These are phyloP conservation scores for Emydoidea blandingii DNA, from an alignment of 2,797 vertebrate genomes.

Conservation along the genomic window DNA sequence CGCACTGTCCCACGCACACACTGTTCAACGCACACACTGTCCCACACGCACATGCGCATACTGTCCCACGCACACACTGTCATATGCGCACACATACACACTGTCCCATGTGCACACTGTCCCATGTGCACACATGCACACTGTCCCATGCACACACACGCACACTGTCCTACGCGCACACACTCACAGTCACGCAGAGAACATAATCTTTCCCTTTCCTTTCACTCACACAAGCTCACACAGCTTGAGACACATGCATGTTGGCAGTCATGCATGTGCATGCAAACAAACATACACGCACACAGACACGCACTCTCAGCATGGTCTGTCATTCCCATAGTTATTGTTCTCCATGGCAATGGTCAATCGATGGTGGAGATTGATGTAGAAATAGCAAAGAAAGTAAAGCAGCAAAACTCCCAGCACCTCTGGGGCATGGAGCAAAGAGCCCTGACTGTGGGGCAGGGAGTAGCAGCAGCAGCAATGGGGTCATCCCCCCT, in stretches of 20 bases:
- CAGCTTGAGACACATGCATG: background rate
- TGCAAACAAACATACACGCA: background rate
- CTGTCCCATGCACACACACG: too few species aligned
- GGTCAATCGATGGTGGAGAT: slow-evolving; percentile 59
- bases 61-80: too few species aligned
- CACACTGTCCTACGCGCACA: background rate
- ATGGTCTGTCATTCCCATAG: background rate
- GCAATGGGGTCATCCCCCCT: background rate
- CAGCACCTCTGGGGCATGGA: background rate
- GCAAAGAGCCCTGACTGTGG: background rate
- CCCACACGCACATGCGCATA: too few species aligned
- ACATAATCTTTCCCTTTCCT: background rate
- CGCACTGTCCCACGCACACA: too few species aligned
- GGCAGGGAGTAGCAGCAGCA: background rate
- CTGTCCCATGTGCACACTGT: background rate
- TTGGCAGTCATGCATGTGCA: background rate
- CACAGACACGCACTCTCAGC: background rate
- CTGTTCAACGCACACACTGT: too few species aligned
- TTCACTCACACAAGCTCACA: background rate
- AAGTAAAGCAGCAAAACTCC: background rate
- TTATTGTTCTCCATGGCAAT: background rate
- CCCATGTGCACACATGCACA: background rate
- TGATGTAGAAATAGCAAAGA: slow-evolving; percentile 54
- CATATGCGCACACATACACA: too few species aligned
- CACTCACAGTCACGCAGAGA: background rate